These are phyloP conservation scores for Agonopterix subpropinquella DNA, from an alignment of 2,888 invertebrate genomes.

Conservation along the genomic window DNA sequence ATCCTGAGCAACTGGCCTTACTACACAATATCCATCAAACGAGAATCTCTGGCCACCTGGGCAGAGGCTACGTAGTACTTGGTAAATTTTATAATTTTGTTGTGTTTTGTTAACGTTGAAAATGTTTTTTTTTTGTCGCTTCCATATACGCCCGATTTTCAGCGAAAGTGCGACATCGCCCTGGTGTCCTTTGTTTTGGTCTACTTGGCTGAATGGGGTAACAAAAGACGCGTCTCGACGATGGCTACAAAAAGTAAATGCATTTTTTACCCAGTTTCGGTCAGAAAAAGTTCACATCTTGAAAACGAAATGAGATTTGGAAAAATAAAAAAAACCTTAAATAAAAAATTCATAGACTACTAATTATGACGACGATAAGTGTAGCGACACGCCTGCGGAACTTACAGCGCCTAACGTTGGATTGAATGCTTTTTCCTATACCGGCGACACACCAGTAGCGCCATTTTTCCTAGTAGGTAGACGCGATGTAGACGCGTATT, in stretches of 20 bases:
- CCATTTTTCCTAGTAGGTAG: no score
- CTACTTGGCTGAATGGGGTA: not conserved
- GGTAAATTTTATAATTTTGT: conserved; percentile 6
- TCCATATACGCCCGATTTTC: not conserved
- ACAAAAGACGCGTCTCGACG: not conserved
- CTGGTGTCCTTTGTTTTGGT: not conserved
- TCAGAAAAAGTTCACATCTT: no score
- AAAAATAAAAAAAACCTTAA: no score
- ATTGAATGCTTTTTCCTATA: no score
- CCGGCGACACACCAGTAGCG: no score
- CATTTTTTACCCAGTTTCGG: not conserved
- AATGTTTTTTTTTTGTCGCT: not conserved
- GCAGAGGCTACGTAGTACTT: conserved; percentile 77
- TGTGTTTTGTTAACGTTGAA: not conserved
- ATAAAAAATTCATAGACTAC: no score
- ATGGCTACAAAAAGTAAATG: not conserved
- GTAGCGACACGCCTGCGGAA: no score
- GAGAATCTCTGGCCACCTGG: conserved; percentile 76
- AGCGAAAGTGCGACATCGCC: not conserved
- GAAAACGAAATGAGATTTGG: no score
- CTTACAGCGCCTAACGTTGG: no score
- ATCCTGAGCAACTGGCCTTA: conserved; percentile 65
- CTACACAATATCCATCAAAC: conserved; percentile 61
- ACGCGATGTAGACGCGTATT: no score
- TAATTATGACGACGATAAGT: no score